Percentiles rank a stretch among this genome's conserved stretches.
Conservation (phyloP, 2,113 vertebrate genomes). For the Hydropotes inermis region DNA sequence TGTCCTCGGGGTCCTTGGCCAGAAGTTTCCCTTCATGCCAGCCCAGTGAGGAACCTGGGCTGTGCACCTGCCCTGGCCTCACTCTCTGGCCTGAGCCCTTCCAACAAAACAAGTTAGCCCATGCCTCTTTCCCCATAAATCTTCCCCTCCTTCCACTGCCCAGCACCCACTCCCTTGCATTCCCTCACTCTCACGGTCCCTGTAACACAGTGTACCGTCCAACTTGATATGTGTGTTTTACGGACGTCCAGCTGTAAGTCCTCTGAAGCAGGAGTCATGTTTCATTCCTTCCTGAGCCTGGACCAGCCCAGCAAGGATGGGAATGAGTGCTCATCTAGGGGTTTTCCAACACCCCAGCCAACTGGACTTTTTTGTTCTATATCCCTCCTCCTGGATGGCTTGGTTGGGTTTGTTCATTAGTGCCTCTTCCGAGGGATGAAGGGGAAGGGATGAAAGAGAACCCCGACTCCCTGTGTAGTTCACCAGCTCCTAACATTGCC, state of each 20-base stretch:
- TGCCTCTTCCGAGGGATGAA: fast-evolving
- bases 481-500: fast-evolving
- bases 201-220: background rate
- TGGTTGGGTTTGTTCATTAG: fast-evolving
- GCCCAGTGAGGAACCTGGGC: background rate
- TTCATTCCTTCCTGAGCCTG: background rate
- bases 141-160: too few relatives aligned
- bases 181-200: background rate
- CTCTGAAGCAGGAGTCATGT: too few relatives aligned
- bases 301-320: background rate
- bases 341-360: fast-evolving
- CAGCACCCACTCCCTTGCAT: background rate
- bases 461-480: fast-evolving
- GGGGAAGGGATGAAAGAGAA: fast-evolving
- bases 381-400: background rate
- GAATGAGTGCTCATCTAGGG: too few relatives aligned
- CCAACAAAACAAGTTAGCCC: background rate
- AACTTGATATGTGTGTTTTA: background rate
- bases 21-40: fast-evolving
- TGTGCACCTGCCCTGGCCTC: background rate
- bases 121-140: too few relatives aligned
- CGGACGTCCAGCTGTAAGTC: background rate
- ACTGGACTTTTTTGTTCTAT: fast-evolving
- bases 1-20: background rate
- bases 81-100: background rate